phyloP scores from a whole-genome alignment of 2,797 vertebrate species.

The Rhinella marina region DNA sequence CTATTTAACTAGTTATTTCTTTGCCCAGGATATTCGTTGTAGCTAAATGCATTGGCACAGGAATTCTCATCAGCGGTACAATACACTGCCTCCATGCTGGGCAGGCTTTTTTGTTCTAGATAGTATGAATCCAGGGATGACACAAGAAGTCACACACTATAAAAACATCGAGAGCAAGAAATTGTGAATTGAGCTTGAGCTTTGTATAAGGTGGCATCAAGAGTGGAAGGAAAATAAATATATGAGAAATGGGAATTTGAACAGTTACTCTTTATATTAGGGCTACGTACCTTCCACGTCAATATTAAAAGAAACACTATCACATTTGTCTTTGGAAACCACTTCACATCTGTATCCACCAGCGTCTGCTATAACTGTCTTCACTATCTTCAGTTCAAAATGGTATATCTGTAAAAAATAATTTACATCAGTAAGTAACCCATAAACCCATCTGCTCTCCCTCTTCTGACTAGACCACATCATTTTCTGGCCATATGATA shows the following conservation, averaged over 20 bases:
- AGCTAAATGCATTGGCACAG: too few species aligned
- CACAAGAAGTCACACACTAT: too few species aligned
- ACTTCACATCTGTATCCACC: constrained; percentile 91
- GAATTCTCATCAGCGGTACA: too few species aligned
- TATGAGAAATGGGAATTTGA: not conserved
- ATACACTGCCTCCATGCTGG: too few species aligned
- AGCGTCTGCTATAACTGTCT: constrained; percentile 80
- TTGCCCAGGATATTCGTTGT: too few species aligned
- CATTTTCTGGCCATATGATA: not conserved
- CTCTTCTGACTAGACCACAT: not conserved
- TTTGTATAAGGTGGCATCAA: too few species aligned
- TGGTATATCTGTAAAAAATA: constrained; percentile 80
- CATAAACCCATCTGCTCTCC: not conserved
- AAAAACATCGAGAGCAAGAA: too few species aligned
- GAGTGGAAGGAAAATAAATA: not conserved
- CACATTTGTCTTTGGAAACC: constrained; percentile 85
- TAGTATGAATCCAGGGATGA: too few species aligned
- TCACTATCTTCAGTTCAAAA: constrained; percentile 84
- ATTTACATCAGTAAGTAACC: not conserved
- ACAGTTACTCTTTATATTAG: not conserved
- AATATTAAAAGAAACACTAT: constrained; percentile 85
- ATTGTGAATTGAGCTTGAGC: too few species aligned
- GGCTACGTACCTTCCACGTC: constrained; percentile 80
- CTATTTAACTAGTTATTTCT: too few species aligned
- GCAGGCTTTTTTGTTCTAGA: too few species aligned